Base-by-base conservation (phyloP, 2,888 invertebrate genomes). In the Schizaphis graminum region DNA sequence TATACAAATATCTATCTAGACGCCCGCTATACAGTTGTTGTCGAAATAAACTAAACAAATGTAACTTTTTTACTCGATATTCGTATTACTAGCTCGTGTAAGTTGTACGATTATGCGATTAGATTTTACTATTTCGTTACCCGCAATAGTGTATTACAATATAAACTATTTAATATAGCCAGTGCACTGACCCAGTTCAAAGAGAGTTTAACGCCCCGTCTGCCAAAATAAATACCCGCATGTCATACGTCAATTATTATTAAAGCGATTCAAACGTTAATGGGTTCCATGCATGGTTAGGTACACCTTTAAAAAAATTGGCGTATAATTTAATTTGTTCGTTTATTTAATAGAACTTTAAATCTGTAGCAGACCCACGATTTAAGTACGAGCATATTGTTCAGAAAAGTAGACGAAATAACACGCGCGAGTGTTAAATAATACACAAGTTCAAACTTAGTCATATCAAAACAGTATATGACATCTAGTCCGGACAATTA, bases 131-230 rank as follows among this genome's bases (percentile, higher is more conserved):
- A 77, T 77, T 77, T 77, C 35, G 77, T 77, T 77, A 35, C 7
- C 35, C 88, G 2, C 21, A 0, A 88, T 13, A 77, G 21, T 35
- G 77, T 77, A 67, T 67, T 67, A 13, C n/a, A 67, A 77, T 77
- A 24, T 77, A 24, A 77, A 77, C 77, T 35, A 77, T 35, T 35
- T 21, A 77, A 35, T 77, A 47, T 21, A 24, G 26, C 56, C 57
- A 35, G 89, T 57, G 93, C 93, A 85, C 93, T 89, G 90, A 93
- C 90, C 93, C 85, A 93, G 89, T 90, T 93, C 93, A 26, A 57
- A 61, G 89, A 89, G 88, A 93, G 93, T 93, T 93, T 89, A 89
- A 93, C 93, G 93, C 84, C 93, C 93, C 67, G 77, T 41, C 67
- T n/a, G 77, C 89, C n/a, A 85, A 90, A 85, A 85, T 47, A 49